Percentiles rank a stretch among this genome's conserved stretches.
Conservation (phyloP, 2,888 invertebrate species). For the Hipparchia sbordonii region DNA sequence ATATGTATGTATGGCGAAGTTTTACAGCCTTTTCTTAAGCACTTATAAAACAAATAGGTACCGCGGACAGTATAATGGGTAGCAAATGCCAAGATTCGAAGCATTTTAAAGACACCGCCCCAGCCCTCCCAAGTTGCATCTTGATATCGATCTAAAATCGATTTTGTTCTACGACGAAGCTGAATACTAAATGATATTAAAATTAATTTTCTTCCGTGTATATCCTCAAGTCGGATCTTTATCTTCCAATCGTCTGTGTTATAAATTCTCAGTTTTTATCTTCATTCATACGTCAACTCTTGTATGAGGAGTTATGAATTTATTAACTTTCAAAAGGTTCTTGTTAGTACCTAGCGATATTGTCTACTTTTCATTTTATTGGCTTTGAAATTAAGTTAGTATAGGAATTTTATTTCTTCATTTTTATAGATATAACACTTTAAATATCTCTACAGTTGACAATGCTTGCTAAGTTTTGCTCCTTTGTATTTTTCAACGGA, state of each 20-base stretch:
- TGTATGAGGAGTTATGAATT: conserved; percentile 14
- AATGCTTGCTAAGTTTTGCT: too few species aligned
- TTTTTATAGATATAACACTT: not conserved
- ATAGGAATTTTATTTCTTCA: not conserved
- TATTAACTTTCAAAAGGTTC: conserved; percentile 9
- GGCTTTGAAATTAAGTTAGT: not conserved
- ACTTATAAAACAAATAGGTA: conserved; percentile 25
- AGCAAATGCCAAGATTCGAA: conserved; percentile 26
- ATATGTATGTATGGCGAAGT: conserved; percentile 12
- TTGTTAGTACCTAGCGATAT: not conserved
- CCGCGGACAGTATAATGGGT: conserved; percentile 34
- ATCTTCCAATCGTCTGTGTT: conserved; percentile 24
- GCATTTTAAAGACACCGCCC: conserved; percentile 31
- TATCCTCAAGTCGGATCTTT: conserved; percentile 13
- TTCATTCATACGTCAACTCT: conserved; percentile 18
- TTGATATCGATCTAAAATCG: conserved; percentile 36
- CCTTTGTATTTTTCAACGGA: too few species aligned
- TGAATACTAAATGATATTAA: conserved; percentile 27
- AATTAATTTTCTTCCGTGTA: conserved; percentile 18
- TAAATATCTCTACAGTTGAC: too few species aligned
- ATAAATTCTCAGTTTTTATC: conserved; percentile 15
- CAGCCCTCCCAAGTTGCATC: conserved; percentile 36
- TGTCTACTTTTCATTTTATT: not conserved
- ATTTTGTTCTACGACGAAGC: conserved; percentile 28
- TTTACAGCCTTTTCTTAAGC: conserved; percentile 22